Conservation (phyloP, 2,797 vertebrate genomes). For the Leptatherina wallacei region DNA sequence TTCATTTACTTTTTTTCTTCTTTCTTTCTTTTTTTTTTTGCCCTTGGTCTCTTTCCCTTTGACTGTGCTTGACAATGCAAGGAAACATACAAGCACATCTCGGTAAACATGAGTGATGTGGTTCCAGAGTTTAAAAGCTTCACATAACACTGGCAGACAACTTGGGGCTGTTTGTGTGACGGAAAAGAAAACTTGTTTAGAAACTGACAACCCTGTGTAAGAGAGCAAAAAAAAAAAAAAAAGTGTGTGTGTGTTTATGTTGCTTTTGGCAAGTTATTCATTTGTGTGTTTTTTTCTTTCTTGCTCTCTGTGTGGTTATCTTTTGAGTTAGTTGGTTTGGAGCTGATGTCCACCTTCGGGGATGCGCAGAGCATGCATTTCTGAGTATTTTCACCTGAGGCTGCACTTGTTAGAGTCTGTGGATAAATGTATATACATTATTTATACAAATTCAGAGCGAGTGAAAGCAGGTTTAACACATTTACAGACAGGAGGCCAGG, state of each 20-base stretch:
- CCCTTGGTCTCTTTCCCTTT: conserved; percentile 71
- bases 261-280: conserved; percentile 81
- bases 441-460: conserved; percentile 83
- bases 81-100: conserved; percentile 71
- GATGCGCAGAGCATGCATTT: conserved; percentile 80
- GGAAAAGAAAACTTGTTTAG: conserved; percentile 77
- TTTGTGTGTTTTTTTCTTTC: conserved; percentile 56
- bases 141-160: conserved; percentile 74
- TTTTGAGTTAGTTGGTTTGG: conserved; percentile 74
- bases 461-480: conserved; percentile 80
- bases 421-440: conserved; percentile 85
- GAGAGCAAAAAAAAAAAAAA: conserved; percentile 18
- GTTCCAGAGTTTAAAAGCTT: conserved; percentile 81
- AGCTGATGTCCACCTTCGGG: conserved; percentile 80
- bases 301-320: conserved; percentile 72
- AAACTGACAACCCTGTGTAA: conserved; percentile 71
- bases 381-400: conserved; percentile 83
- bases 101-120: conserved; percentile 74
- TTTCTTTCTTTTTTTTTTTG: conserved; percentile 53
- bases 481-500: conserved; percentile 79
- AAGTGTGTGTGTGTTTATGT: conserved; percentile 61
- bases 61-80: conserved; percentile 69
- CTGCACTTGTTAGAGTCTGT: conserved; percentile 83
- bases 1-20: conserved; percentile 52
- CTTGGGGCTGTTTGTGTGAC: conserved; percentile 78